A percentile compares a stretch with the other conserved stretches of the same genome.
These are phyloP conservation scores for Coelopa frigida DNA, from an alignment of 1,140 invertebrate species.

Conservation along the genomic window DNA sequence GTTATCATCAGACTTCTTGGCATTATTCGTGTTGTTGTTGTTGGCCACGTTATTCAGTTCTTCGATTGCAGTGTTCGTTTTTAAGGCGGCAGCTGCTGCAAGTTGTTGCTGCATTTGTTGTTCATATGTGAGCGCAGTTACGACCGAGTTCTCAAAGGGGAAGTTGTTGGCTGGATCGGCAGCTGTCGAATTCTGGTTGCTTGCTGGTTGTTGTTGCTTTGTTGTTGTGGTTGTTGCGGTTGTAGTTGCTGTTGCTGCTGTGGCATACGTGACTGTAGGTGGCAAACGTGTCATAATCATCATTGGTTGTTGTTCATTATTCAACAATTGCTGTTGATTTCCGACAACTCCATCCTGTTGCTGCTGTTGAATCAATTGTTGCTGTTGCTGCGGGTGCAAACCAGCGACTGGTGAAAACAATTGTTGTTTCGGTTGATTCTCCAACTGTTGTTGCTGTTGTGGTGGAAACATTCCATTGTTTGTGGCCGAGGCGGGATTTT, in stretches of 20 bases:
- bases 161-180: background rate
- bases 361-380: conserved; percentile 10
- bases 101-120: conserved; percentile 35
- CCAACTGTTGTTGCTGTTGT: conserved; percentile 14
- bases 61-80: no score
- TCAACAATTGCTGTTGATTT: conserved; percentile 9
- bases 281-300: conserved; percentile 20
- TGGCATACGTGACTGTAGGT: background rate
- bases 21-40: no score
- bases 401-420: conserved; percentile 30
- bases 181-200: background rate
- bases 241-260: conserved; percentile 8
- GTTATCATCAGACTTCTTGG: no score
- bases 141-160: conserved; percentile 12
- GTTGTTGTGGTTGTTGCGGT: conserved; percentile 4
- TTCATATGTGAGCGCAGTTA: conserved; percentile 21
- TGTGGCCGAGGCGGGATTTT: background rate
- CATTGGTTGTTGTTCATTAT: conserved; percentile 18
- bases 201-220: background rate
- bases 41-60: no score
- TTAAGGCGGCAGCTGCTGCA: conserved; percentile 8
- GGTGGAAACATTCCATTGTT: no score
- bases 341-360: background rate
- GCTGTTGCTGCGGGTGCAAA: conserved; percentile 13
- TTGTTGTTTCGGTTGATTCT: conserved; percentile 23